Base-by-base conservation (phyloP, 2,113 vertebrate genomes). In the Malurus melanocephalus region DNA sequence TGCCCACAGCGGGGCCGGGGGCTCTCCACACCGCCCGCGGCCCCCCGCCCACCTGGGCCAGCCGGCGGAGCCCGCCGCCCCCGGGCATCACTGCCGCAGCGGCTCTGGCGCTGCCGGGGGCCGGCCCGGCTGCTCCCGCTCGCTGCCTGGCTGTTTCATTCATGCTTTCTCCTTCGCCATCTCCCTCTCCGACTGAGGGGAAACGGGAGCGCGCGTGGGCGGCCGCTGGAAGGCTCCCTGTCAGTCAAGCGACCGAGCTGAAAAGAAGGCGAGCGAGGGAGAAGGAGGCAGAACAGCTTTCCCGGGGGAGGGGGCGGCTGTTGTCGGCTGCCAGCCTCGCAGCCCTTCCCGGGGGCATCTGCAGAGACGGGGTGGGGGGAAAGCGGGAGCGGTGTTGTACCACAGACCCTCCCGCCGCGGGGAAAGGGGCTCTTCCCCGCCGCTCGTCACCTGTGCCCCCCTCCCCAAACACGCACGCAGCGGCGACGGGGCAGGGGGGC, bases 201-300 rank as follows among this genome's bases (percentile, higher is more conserved):
- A 93, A 91, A 73, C 80, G 73, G 53, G 93, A 91, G 88, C 74
- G 78, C 11, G 95, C 89, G 96, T 96, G 92, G 96, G 96, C 93
- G 94, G 96, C 93, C 93, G 92, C 93, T 93, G 93, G 94, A 89
- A 96, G 95, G 92, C 94, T 92, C 92, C 66, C 93, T 96, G 95
- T 96, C 96, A 97, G 90, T 97, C 95, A 96, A 92, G 64, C 85
- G 88, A 83, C 82, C 90, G 94, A 92, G 90, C 94, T 90, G 91
- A 73, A 90, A 90, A 95, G 93, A 64, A 74, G 94, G 88, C 78
- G 89, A 95, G 81, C 72, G 69, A 80, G 38, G 59, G 72, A 72
- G 82, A 90, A 77, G 46, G 73, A 85, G 91, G 77, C 88, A 91
- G 78, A 92, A 38, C 92, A 88, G 89, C 89, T 87, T 93, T 94